Percentiles rank a stretch among this genome's conserved stretches.
These are phyloP conservation scores for Camelus dromedarius DNA, from an alignment of 2,113 vertebrate genomes.

Conservation along the genomic window DNA sequence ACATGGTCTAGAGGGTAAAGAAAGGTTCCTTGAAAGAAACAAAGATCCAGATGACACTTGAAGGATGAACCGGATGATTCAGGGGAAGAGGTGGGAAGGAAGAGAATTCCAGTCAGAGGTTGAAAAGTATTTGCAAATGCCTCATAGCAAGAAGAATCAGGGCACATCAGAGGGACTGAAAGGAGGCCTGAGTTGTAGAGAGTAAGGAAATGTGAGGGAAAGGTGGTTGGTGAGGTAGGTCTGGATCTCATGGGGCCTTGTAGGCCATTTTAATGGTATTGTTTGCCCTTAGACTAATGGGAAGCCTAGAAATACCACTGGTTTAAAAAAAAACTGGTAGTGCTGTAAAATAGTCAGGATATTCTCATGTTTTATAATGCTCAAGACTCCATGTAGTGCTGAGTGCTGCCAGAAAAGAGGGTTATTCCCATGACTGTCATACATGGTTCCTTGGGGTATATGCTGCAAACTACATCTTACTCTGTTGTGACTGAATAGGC, in stretches of 20 bases:
- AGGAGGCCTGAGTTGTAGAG: not conserved
- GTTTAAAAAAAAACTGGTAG: not conserved
- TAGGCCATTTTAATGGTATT: not conserved
- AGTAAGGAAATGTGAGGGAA: not conserved
- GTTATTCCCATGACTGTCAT: not conserved
- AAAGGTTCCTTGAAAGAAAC: not conserved
- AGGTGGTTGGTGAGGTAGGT: not conserved
- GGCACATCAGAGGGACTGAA: not conserved
- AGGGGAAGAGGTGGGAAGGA: not conserved
- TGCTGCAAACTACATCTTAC: not conserved
- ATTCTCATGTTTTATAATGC: not conserved
- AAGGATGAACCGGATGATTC: not conserved
- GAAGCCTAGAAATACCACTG: not conserved
- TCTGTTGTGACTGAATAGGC: not conserved
- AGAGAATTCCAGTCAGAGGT: not conserved
- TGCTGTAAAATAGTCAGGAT: not conserved
- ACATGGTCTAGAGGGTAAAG: not conserved
- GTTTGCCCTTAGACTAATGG: not conserved
- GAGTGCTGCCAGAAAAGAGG: not conserved
- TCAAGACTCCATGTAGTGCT: not conserved
- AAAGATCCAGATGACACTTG: not conserved
- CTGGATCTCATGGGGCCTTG: not conserved
- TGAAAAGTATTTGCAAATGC: not conserved
- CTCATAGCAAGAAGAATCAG: not conserved
- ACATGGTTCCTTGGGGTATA: fast-evolving